These are phyloP conservation scores for Scalopus aquaticus DNA, from an alignment of 2,113 vertebrate genomes.

Conservation along the genomic window DNA sequence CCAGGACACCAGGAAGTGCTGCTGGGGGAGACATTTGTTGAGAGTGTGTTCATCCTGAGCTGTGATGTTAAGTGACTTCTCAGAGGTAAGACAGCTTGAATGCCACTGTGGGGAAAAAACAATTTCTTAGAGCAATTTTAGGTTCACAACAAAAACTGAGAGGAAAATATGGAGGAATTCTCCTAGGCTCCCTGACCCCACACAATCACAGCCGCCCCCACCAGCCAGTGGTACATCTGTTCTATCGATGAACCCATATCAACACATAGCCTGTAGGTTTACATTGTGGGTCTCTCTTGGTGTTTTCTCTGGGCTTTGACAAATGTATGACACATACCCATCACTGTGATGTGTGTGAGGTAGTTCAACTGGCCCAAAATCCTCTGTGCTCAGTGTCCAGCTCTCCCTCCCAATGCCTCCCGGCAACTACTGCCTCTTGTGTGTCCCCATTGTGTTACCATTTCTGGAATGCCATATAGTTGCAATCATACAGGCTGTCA, in stretches of 20 bases:
- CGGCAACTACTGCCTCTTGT: neutral
- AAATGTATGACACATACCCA: neutral
- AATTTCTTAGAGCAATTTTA: neutral
- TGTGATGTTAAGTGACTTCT: neutral
- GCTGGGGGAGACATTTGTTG: neutral
- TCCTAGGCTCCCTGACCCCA: neutral
- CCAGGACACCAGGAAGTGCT: neutral
- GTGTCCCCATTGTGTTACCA: neutral
- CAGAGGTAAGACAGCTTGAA: neutral
- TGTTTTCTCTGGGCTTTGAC: neutral
- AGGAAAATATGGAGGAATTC: neutral
- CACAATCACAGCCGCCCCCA: neutral
- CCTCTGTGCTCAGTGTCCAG: neutral
- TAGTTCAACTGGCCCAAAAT: neutral
- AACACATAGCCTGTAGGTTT: neutral
- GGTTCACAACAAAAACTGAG: neutral
- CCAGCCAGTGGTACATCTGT: neutral
- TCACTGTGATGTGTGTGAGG: neutral
- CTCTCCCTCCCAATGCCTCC: no score
- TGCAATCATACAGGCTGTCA: neutral
- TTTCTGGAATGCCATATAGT: neutral
- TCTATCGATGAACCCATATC: neutral
- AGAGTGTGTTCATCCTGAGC: neutral
- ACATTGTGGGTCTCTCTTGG: neutral
- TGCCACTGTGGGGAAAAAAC: neutral